A percentile compares a stretch with the other conserved stretches of the same genome.
Conservation (phyloP, 2,797 vertebrate species). For the Melanotaenia pygmaea region DNA sequence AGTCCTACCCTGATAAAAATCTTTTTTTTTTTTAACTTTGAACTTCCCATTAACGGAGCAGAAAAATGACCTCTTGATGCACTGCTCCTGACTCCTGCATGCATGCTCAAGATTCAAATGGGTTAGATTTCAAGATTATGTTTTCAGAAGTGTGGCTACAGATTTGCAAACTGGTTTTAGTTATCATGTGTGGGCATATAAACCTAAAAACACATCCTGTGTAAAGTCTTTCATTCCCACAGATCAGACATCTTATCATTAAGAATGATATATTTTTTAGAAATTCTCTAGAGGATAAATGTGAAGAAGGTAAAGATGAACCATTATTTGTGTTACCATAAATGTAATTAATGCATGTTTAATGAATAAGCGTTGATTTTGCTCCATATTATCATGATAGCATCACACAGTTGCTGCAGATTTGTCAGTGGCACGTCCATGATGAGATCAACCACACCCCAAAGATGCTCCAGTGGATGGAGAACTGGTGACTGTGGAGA, state of each 20-base stretch:
- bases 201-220: background rate
- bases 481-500: no score
- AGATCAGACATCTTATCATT: background rate
- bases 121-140: slow-evolving; percentile 6
- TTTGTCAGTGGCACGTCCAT: no score
- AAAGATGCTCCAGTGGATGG: no score
- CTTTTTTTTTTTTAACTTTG: slow-evolving; percentile 49
- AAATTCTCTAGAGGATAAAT: slow-evolving; percentile 1
- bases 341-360: no score
- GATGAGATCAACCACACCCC: no score
- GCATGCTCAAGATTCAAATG: background rate
- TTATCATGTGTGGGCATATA: background rate
- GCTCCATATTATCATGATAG: no score
- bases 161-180: slow-evolving; percentile 8
- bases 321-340: no score
- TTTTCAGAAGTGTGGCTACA: background rate
- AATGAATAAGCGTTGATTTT: no score
- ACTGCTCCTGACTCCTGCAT: background rate
- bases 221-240: slow-evolving; percentile 3
- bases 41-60: slow-evolving; percentile 35
- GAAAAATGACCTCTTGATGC: slow-evolving; percentile 2
- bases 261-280: background rate
- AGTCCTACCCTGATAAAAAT: slow-evolving; percentile 64
- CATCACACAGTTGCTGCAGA: no score
- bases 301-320: background rate